Evolutionary conservation across 30 jellyfish, hydroid and myxozoan species (phyloP).

Genomic region (Hydractinia symbiolongicarpus): DNA sequence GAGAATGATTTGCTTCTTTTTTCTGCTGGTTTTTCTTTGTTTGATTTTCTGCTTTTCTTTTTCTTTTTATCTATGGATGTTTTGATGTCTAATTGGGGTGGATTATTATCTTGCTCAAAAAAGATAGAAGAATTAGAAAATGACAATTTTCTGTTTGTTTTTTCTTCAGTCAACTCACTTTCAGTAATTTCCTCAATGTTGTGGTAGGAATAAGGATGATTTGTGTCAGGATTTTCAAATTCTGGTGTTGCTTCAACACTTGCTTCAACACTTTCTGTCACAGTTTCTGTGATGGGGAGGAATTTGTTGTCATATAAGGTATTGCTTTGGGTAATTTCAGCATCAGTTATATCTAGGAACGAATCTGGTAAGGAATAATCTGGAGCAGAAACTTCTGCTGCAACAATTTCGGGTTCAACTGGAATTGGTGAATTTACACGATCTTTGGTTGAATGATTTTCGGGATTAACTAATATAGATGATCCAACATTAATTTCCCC

Average conservation of each 20-base stretch:
- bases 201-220: neutral
- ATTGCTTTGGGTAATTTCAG: neutral
- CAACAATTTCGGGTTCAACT: neutral
- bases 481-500: too few species aligned
- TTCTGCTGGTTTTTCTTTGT: neutral
- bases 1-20: constrained; percentile 28
- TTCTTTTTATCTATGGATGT: neutral
- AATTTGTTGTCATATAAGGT: neutral
- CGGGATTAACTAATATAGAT: too few species aligned
- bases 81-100: constrained; percentile 1
- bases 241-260: too few species aligned
- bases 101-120: constrained; percentile 41
- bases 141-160: constrained; percentile 1
- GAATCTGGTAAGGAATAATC: constrained; percentile 3
- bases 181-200: constrained; percentile 24
- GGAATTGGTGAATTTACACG: neutral
- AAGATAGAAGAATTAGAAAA: constrained; percentile 30
- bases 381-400: neutral
- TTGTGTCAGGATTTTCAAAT: neutral
- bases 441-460: too few species aligned
- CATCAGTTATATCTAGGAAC: neutral
- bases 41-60: constrained; percentile 13
- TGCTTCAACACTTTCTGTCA: neutral
- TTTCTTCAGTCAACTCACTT: neutral
- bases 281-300: neutral